Evolutionary conservation across 2,113 vertebrate genomes (phyloP), one percentile per base, ranked within the genome.

Genomic region (Hoplias malabaricus): DNA sequence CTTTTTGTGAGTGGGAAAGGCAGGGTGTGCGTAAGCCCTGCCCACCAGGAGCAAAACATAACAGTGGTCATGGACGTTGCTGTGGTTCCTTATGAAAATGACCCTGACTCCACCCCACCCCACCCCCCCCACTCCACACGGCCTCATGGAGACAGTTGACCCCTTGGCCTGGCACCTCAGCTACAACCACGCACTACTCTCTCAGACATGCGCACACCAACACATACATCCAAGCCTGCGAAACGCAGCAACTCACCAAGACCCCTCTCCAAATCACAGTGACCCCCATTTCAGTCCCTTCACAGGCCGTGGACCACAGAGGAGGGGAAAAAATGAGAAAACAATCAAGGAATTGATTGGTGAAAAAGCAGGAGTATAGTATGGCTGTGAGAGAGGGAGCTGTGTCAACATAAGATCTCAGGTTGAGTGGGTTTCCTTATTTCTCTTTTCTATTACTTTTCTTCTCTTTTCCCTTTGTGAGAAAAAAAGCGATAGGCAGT

Each of bases 341-440:
- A 81, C 53, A 56, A 70, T 65, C 79, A 69, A 48, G 53, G 43
- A 42, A 69, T 40, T 66, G 31, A 54, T 74, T 73, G 59, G 40
- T 23, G 69, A 77, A 73, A 73, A 73, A 53, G 43, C 27, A 12
- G 23, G 38, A 80, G 33, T 74, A 31, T 43, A 36, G 67, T 78
- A 19, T 56, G 25, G 67, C 56, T 36, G 67, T 48, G 67, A 75
- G 46, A 70, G 19, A 75, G 74, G 68, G 66, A 80, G 77, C 69
- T 62, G 48, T 66, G 78, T 80, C 61, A 75, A 76, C 75, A 43
- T 82, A 77, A 73, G 67, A 79, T 77, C 83, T 86, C 86, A 85
- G 85, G 86, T 85, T 81, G 75, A 82, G 77, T 67, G 62, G 77
- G 56, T 71, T 71, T 85, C 67, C 79, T 78, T 73, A 67, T 74